Evolutionary conservation across 1,140 invertebrate genomes (phyloP), one percentile per base, ranked within the genome.

Genomic region (Gryon sp.): DNA sequence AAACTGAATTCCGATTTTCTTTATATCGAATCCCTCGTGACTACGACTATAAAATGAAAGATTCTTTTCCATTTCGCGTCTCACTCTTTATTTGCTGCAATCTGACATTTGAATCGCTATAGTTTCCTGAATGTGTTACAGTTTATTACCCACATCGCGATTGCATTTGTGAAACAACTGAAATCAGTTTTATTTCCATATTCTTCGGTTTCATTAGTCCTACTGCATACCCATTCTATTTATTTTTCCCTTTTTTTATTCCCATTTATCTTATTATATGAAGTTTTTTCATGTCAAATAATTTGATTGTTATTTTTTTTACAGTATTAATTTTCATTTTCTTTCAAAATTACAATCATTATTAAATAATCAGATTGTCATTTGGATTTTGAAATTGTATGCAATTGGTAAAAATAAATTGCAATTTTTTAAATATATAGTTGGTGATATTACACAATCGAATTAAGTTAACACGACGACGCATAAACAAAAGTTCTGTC

Each of bases 401-500:
- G n/a, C n/a, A n/a, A n/a, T n/a, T n/a, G n/a, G 22, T 24, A 24
- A 24, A 24, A 24, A 24, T 24, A 24, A 4, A 24, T 24, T 24
- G 7, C 7, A 4, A 24, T 3, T 7, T 24, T 24, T 24, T 7
- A 24, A 15, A 4, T 38, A 4, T 50, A 9, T 34, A 4, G 3
- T 50, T 16, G 22, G 18, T 24, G 8, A 15, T 14, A 45, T 43
- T 18, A 50, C 48, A 4, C 34, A 63, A 66, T 66, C 15, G 38
- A 9, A 46, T 36, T 26, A 22, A 32, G 19, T 32, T 41, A 69
- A 41, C 52, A 69, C 41, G 66, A 52, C 45, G 40, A 59, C 34
- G 14, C 53, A 60, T 70, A 70, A 70, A 70, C 55, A 70, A 70
- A 70, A 70, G 55, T 62, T 70, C 15, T 28, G 22, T 45, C 34